Percentiles rank a stretch among this genome's conserved stretches.
These are phyloP conservation scores for Drosophila suboccidentalis DNA, from an alignment of 2,888 invertebrate species.

Conservation along the genomic window DNA sequence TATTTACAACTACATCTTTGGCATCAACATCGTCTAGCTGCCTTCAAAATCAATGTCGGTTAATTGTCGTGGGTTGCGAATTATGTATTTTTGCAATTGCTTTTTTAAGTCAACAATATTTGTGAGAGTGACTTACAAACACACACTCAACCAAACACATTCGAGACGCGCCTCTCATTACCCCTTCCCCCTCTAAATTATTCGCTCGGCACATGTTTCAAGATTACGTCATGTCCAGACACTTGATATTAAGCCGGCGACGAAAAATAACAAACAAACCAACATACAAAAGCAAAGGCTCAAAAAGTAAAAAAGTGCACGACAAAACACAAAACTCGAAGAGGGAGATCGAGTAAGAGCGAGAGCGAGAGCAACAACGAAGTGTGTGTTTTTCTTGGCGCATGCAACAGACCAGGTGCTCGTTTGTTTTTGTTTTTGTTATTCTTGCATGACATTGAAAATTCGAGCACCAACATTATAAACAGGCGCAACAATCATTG, in stretches of 20 bases:
- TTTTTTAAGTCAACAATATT: slow-evolving; percentile 43
- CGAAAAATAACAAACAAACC: slow-evolving; percentile 50
- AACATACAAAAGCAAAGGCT: slow-evolving; percentile 27
- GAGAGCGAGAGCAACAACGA: slow-evolving; percentile 11
- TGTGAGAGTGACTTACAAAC: slow-evolving; percentile 24
- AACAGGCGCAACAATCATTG: slow-evolving; percentile 45
- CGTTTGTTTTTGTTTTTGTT: slow-evolving; percentile 46
- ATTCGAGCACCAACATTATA: slow-evolving; percentile 47
- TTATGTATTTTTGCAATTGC: slow-evolving; percentile 30
- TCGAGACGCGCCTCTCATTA: slow-evolving; percentile 52
- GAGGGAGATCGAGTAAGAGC: slow-evolving; percentile 13
- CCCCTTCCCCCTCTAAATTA: slow-evolving; percentile 3
- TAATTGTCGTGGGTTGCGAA: slow-evolving; percentile 61
- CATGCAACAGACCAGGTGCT: slow-evolving; percentile 42
- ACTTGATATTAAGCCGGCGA: slow-evolving; percentile 64
- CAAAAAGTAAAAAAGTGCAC: slow-evolving; percentile 42
- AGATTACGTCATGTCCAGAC: slow-evolving; percentile 70
- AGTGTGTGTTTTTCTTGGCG: slow-evolving; percentile 19
- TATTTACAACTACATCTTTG: slow-evolving; percentile 13
- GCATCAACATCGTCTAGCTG: slow-evolving; percentile 42
- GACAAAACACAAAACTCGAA: slow-evolving; percentile 28
- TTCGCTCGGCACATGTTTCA: slow-evolving; percentile 38
- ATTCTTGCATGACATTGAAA: slow-evolving; percentile 68
- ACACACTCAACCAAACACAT: not conserved
- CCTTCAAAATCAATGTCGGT: slow-evolving; percentile 77